Conservation (phyloP, 2,797 vertebrate species). For the Sebastes iracundus region DNA sequence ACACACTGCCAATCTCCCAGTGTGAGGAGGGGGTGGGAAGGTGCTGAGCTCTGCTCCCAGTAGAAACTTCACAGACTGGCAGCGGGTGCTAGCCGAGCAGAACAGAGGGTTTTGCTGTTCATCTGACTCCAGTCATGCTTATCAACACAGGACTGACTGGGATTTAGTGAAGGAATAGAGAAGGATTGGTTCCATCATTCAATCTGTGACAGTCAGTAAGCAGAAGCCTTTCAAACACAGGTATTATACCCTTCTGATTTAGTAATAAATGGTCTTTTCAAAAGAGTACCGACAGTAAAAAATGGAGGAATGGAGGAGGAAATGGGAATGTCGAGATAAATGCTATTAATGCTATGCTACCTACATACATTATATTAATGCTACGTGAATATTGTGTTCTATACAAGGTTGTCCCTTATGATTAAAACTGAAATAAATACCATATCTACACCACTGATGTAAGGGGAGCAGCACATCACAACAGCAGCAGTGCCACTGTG, state of each 20-base stretch:
- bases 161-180: slow-evolving; percentile 49
- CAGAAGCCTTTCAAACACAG: slow-evolving; percentile 21
- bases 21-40: slow-evolving; percentile 26
- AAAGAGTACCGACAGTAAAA: not conserved
- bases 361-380: not conserved
- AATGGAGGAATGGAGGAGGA: not conserved
- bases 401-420: not conserved
- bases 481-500: not conserved
- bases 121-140: slow-evolving; percentile 68
- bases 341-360: not conserved
- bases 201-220: slow-evolving; percentile 19
- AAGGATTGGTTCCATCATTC: slow-evolving; percentile 24
- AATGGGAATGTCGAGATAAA: not conserved
- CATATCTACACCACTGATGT: not conserved
- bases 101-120: slow-evolving; percentile 71
- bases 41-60: slow-evolving; percentile 63
- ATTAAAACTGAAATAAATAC: not conserved
- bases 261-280: slow-evolving; percentile 20
- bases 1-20: slow-evolving; percentile 36
- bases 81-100: slow-evolving; percentile 59
- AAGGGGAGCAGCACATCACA: not conserved
- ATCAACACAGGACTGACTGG: slow-evolving; percentile 60
- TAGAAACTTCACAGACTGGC: slow-evolving; percentile 53
- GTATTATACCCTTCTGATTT: not conserved
- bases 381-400: not conserved